Conservation (phyloP, 2,888 invertebrate species). For the Bhutanitis thaidina region DNA sequence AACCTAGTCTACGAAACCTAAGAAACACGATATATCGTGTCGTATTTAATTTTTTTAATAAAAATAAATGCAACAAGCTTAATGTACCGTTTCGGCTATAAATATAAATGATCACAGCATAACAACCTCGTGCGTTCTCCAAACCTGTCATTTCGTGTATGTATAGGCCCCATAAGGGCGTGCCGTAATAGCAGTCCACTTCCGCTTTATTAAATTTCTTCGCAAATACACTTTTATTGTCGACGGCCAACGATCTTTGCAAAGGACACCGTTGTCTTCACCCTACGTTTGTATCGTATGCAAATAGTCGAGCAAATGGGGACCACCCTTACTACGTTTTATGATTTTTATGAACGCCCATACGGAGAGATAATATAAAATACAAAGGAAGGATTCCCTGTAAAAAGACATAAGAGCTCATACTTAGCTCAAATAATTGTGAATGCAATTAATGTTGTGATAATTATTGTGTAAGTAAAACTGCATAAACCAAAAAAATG, state of each 20-base stretch:
- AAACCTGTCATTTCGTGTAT: slow-evolving; percentile 23
- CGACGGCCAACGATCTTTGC: slow-evolving; percentile 64
- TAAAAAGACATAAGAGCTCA: not conserved
- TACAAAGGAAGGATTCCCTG: not conserved
- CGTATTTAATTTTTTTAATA: too few species aligned
- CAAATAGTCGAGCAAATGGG: slow-evolving; percentile 70
- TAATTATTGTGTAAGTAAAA: too few species aligned
- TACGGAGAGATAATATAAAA: slow-evolving; percentile 23
- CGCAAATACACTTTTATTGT: slow-evolving; percentile 78
- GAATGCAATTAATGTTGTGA: not conserved
- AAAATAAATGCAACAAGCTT: too few species aligned
- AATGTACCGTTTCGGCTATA: too few species aligned
- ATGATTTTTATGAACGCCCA: slow-evolving; percentile 62
- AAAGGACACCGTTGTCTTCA: slow-evolving; percentile 61
- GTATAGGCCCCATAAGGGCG: slow-evolving; percentile 40
- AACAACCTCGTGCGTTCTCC: slow-evolving; percentile 4
- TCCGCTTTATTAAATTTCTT: slow-evolving; percentile 80
- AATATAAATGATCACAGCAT: slow-evolving; percentile 36
- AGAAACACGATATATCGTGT: too few species aligned
- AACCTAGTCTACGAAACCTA: too few species aligned
- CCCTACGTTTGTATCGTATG: slow-evolving; percentile 68
- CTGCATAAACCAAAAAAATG: too few species aligned
- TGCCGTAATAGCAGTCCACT: slow-evolving; percentile 68
- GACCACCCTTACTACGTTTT: slow-evolving; percentile 58
- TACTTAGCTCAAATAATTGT: not conserved